Conservation (phyloP, 1,140 invertebrate species). For the Theocolax elegans region DNA sequence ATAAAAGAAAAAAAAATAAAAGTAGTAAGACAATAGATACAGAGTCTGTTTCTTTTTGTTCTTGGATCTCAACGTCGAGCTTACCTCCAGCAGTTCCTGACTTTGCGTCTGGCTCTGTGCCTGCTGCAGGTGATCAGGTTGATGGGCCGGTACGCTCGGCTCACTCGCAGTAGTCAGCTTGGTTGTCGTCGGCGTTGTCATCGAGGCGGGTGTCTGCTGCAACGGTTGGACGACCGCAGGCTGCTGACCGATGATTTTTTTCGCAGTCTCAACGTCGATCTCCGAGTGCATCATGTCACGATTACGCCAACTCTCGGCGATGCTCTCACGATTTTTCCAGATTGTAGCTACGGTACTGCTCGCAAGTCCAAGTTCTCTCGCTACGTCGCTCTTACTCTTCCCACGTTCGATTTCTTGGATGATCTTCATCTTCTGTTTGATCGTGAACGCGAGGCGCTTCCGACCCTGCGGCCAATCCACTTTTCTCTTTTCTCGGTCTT, state of each 20-base stretch:
- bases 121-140: conserved; percentile 57
- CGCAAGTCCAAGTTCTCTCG: conserved; percentile 69
- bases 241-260: conserved; percentile 48
- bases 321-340: conserved; percentile 72
- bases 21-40: not conserved
- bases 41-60: conserved; percentile 24
- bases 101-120: conserved; percentile 62
- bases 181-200: conserved; percentile 44
- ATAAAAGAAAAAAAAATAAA: conserved; percentile 31
- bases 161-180: conserved; percentile 42
- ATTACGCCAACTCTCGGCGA: conserved; percentile 66
- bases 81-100: conserved; percentile 68
- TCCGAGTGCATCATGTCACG: conserved; percentile 64
- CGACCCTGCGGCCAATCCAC: conserved; percentile 66
- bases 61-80: conserved; percentile 40
- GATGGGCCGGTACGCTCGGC: conserved; percentile 44
- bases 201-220: conserved; percentile 15
- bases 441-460: conserved; percentile 72
- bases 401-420: conserved; percentile 72
- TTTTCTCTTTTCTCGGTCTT: not conserved
- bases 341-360: conserved; percentile 72
- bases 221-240: conserved; percentile 8
- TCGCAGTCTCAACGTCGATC: conserved; percentile 49
- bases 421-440: conserved; percentile 74
- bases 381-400: conserved; percentile 72